These are phyloP conservation scores for Bungarus multicinctus DNA, from an alignment of 2,113 vertebrate genomes.

Conservation along the genomic window DNA sequence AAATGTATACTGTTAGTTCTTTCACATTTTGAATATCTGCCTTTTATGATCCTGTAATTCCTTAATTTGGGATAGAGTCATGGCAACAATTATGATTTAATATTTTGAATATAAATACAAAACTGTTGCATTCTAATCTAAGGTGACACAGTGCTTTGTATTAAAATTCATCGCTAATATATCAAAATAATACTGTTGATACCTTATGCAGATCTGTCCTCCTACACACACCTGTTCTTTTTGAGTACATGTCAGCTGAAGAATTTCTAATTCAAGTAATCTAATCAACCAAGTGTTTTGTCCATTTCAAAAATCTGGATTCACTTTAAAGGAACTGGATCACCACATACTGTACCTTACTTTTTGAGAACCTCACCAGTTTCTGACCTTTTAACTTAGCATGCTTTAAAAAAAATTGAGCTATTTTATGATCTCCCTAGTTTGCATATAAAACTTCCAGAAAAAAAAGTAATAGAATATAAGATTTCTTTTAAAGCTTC, in stretches of 20 bases:
- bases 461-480: neutral
- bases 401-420: neutral
- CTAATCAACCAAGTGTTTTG: neutral
- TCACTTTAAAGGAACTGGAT: neutral
- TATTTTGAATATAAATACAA: neutral
- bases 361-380: neutral
- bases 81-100: neutral
- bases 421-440: neutral
- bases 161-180: neutral
- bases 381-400: neutral
- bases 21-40: neutral
- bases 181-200: constrained; percentile 29
- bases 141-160: neutral
- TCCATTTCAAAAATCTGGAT: neutral
- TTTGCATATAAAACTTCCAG: neutral
- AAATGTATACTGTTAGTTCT: constrained; percentile 18
- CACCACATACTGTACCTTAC: neutral
- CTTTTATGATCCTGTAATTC: too few species aligned
- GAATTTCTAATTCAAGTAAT: neutral
- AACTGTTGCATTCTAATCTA: neutral
- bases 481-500: neutral
- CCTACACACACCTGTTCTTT: constrained; percentile 20
- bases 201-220: constrained; percentile 13
- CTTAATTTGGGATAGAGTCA: too few species aligned
- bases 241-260: neutral